A percentile compares a stretch with the other conserved stretches of the same genome.
Conservation (phyloP, 2,113 vertebrate species). For the Lethenteron reissneri region DNA sequence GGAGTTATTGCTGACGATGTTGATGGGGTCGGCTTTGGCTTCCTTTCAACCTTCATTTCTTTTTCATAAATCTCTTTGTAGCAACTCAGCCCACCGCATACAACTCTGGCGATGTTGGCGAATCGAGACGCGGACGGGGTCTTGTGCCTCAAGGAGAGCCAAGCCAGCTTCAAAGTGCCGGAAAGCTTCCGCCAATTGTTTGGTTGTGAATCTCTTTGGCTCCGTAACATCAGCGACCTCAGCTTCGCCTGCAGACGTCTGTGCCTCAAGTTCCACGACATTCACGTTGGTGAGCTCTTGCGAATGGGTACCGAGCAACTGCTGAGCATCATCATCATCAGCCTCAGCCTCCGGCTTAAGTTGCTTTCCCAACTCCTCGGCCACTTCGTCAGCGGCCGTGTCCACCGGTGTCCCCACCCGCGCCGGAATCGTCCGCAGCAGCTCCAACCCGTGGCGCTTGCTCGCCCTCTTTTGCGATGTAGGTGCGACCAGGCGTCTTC, state of each 20-base stretch:
- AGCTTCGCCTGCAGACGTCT: not conserved
- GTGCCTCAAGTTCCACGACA: conserved; percentile 5
- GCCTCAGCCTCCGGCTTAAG: conserved; percentile 1
- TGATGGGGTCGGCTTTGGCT: too few species aligned
- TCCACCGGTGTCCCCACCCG: conserved; percentile 1
- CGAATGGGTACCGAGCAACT: conserved; percentile 2
- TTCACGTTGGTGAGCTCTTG: conserved; percentile 7
- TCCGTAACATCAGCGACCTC: not conserved
- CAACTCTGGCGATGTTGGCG: not conserved
- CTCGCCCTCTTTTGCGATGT: conserved; percentile 8
- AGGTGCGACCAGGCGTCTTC: conserved; percentile 10
- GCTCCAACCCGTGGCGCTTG: conserved; percentile 5
- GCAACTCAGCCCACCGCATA: conserved; percentile 2
- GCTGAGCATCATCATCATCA: conserved; percentile 1
- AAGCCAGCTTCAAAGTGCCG: not conserved
- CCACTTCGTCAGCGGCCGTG: not conserved
- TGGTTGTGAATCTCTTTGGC: conserved; percentile 5
- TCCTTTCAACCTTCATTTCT: not conserved
- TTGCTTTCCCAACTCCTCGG: not conserved
- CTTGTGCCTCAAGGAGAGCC: conserved; percentile 3
- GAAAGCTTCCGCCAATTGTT: conserved; percentile 7
- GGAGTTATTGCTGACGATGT: too few species aligned
- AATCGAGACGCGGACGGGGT: conserved; percentile 2
- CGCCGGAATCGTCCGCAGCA: conserved; percentile 5
- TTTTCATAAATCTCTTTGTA: conserved; percentile 5